phyloP scores from a whole-genome alignment of 2,888 invertebrate species.

The Microchrysa polita region DNA sequence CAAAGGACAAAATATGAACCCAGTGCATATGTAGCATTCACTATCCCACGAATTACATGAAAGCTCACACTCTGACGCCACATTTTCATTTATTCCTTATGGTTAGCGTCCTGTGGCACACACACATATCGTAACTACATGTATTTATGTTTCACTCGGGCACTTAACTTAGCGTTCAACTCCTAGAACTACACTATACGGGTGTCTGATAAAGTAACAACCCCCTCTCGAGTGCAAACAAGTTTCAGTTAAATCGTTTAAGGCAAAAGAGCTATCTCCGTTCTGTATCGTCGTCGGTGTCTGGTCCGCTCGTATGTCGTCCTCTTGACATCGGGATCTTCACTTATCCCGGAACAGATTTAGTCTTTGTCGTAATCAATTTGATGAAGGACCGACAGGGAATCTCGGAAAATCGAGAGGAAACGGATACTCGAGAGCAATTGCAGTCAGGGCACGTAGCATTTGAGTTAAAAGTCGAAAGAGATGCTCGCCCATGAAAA shows the following conservation, averaged over 20 bases:
- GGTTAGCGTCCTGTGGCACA: not conserved
- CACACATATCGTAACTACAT: not conserved
- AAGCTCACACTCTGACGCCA: not conserved
- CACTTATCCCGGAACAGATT: slow-evolving; percentile 5
- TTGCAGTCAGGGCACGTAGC: not conserved
- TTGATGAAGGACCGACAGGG: slow-evolving; percentile 38
- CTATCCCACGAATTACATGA: not conserved
- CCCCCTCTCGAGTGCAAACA: slow-evolving; percentile 2
- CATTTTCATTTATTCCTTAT: too few relatives aligned
- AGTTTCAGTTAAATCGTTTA: slow-evolving; percentile 26
- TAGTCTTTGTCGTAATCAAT: slow-evolving; percentile 19
- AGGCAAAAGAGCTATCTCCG: slow-evolving; percentile 4
- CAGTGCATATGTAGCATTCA: not conserved
- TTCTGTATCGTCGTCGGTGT: too few relatives aligned
- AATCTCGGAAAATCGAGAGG: slow-evolving; percentile 32
- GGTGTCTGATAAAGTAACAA: not conserved
- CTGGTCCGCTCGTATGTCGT: too few relatives aligned
- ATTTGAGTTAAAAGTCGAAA: not conserved
- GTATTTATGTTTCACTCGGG: not conserved
- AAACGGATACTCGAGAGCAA: not conserved
- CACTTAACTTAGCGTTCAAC: not conserved
- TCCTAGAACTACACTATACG: not conserved
- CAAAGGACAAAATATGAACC: too few relatives aligned
- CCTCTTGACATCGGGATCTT: not conserved
- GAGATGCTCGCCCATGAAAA: slow-evolving; percentile 26